Conservation (phyloP, 2,888 invertebrate species). For the Hofmannophila pseudospretella region DNA sequence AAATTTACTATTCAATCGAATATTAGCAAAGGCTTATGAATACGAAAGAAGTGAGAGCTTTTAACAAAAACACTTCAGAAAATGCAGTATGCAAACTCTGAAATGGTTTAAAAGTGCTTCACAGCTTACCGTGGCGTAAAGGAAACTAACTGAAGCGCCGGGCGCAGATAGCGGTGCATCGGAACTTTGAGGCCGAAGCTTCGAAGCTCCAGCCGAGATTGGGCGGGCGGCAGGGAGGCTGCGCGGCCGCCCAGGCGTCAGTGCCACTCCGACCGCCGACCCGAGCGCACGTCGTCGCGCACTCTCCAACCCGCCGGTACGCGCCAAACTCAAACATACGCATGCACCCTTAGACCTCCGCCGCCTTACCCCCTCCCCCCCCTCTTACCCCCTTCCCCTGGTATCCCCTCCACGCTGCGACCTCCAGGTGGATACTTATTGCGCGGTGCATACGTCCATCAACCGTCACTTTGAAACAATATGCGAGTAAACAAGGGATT, state of each 20-base stretch:
- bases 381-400: slow-evolving; percentile 15
- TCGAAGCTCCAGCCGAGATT: slow-evolving; percentile 30
- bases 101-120: too few species aligned
- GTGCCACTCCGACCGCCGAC: slow-evolving; percentile 65
- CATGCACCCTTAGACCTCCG: slow-evolving; percentile 33
- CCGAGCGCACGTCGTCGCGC: slow-evolving; percentile 68
- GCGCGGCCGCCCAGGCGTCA: slow-evolving; percentile 42
- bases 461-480: slow-evolving; percentile 19
- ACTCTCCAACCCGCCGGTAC: slow-evolving; percentile 68
- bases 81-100: too few species aligned
- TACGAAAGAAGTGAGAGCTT: too few species aligned
- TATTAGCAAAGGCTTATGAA: too few species aligned
- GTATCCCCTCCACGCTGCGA: slow-evolving; percentile 9
- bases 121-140: background rate
- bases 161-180: slow-evolving; percentile 29
- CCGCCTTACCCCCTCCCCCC: slow-evolving; percentile 13
- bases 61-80: too few species aligned
- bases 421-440: slow-evolving; percentile 52
- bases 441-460: slow-evolving; percentile 34
- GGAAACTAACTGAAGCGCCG: background rate
- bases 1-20: too few species aligned
- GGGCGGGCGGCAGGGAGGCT: slow-evolving; percentile 52
- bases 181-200: slow-evolving; percentile 36
- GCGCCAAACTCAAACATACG: slow-evolving; percentile 52
- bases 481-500: slow-evolving; percentile 10